Percentiles rank a stretch among this genome's conserved stretches.
These are phyloP conservation scores for Meloidogyne floridensis DNA, from an alignment of 1,140 invertebrate species.

Conservation along the genomic window DNA sequence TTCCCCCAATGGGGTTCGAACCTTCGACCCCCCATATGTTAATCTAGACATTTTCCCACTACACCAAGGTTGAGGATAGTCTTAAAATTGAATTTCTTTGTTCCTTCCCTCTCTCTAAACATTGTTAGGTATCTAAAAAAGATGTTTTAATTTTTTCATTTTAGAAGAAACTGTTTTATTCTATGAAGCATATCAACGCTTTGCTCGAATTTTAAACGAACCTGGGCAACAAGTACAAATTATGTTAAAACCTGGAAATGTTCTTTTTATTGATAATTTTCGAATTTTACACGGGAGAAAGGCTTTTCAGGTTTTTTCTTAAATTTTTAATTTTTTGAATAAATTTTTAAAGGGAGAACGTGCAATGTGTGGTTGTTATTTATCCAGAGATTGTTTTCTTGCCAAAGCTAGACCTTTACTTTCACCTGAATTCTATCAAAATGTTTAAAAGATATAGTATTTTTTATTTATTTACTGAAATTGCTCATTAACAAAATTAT, in stretches of 20 bases:
- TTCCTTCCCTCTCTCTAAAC: too few relatives aligned
- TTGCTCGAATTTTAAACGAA: slow-evolving; percentile 71
- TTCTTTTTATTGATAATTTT: slow-evolving; percentile 78
- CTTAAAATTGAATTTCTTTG: too few relatives aligned
- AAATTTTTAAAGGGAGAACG: slow-evolving; percentile 7
- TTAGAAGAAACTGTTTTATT: slow-evolving; percentile 70
- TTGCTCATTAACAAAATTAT: too few relatives aligned
- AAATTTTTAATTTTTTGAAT: too few relatives aligned
- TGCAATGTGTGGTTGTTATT: slow-evolving; percentile 58
- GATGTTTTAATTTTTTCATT: background rate
- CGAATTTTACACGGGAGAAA: slow-evolving; percentile 75
- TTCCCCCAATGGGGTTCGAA: too few relatives aligned
- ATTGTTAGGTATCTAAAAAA: too few relatives aligned
- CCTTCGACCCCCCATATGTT: too few relatives aligned
- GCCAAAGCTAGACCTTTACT: slow-evolving; percentile 55
- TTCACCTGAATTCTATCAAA: slow-evolving; percentile 10
- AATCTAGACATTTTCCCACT: too few relatives aligned
- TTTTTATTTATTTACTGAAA: too few relatives aligned
- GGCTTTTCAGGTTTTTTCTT: slow-evolving; percentile 68
- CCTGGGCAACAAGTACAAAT: slow-evolving; percentile 70
- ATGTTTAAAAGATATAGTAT: too few relatives aligned
- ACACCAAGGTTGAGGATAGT: too few relatives aligned
- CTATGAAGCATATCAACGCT: slow-evolving; percentile 71
- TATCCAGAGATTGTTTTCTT: slow-evolving; percentile 56
- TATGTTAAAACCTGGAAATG: slow-evolving; percentile 72